Percentiles rank a stretch among this genome's conserved stretches.
Evolutionary conservation across 1,140 invertebrate genomes (phyloP).

Genomic region (Lanistes nyassanus): DNA sequence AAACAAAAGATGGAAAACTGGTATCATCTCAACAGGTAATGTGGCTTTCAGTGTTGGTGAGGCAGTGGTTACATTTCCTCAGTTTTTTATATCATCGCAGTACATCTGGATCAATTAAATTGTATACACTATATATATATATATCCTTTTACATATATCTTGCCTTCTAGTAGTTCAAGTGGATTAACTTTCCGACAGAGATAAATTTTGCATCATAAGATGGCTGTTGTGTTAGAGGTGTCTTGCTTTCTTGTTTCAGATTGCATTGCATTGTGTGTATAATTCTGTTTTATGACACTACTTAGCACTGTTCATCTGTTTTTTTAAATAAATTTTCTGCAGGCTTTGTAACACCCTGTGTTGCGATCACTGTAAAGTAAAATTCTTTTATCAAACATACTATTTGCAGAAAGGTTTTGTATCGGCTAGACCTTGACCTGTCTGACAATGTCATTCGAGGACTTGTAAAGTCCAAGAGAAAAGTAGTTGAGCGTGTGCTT

Average conservation of each 20-base stretch:
- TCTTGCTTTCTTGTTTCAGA: too few relatives aligned
- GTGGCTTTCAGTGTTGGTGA: background rate
- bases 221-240: background rate
- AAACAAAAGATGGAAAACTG: conserved; percentile 65
- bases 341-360: background rate
- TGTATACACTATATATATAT: background rate
- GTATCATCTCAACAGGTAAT: conserved; percentile 63
- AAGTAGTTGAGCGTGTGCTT: conserved; percentile 60
- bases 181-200: too few relatives aligned
- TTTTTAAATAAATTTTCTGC: background rate
- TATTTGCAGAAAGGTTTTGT: conserved; percentile 60
- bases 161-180: too few relatives aligned
- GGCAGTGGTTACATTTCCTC: background rate
- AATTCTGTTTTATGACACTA: too few relatives aligned
- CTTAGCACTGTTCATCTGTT: background rate
- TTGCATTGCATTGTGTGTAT: too few relatives aligned
- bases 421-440: conserved; percentile 59
- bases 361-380: background rate
- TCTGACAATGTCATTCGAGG: conserved; percentile 61
- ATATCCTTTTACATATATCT: background rate
- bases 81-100: background rate
- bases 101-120: too few relatives aligned
- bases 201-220: too few relatives aligned
- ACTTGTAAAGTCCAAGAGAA: conserved; percentile 51
- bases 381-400: background rate